Evolutionary conservation across 2,113 vertebrate genomes (phyloP).

Genomic region (Sinocyclocheilus anophthalmus): DNA sequence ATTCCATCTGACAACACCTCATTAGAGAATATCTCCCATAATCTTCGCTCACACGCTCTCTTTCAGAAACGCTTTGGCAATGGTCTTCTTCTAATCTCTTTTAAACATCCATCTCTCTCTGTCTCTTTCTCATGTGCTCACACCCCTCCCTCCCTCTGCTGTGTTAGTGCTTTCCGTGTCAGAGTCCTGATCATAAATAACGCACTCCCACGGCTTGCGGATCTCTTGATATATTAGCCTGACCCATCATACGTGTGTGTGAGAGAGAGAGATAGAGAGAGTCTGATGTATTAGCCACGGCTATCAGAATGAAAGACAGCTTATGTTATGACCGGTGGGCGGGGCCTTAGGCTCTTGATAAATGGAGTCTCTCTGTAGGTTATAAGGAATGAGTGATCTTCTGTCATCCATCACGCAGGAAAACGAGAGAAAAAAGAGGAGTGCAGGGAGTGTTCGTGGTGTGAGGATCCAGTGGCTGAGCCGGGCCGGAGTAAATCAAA

Average conservation of each 20-base stretch:
- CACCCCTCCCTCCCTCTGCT: constrained; percentile 23
- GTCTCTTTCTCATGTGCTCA: constrained; percentile 28
- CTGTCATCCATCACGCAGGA: constrained; percentile 56
- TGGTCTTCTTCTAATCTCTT: constrained; percentile 36
- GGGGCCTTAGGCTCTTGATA: constrained; percentile 49
- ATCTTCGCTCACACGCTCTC: constrained; percentile 24
- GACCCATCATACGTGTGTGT: constrained; percentile 45
- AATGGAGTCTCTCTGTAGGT: constrained; percentile 50
- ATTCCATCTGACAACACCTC: constrained; percentile 12
- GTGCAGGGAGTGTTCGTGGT: background rate
- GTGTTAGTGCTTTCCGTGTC: constrained; percentile 53
- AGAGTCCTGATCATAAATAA: constrained; percentile 59
- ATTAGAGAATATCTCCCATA: constrained; percentile 11
- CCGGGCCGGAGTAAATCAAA: constrained; percentile 50
- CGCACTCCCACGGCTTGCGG: constrained; percentile 48
- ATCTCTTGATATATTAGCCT: constrained; percentile 60
- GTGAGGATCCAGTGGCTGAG: constrained; percentile 31
- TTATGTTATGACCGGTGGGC: constrained; percentile 57
- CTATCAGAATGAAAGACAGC: constrained; percentile 61
- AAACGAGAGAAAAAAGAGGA: constrained; percentile 54
- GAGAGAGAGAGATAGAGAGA: constrained; percentile 25
- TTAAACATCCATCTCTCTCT: constrained; percentile 32
- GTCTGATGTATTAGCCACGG: constrained; percentile 52
- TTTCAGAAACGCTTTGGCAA: constrained; percentile 20
- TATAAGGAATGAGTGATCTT: constrained; percentile 60